Base-by-base conservation (phyloP, 2,113 vertebrate species). In the Lethenteron reissneri region DNA sequence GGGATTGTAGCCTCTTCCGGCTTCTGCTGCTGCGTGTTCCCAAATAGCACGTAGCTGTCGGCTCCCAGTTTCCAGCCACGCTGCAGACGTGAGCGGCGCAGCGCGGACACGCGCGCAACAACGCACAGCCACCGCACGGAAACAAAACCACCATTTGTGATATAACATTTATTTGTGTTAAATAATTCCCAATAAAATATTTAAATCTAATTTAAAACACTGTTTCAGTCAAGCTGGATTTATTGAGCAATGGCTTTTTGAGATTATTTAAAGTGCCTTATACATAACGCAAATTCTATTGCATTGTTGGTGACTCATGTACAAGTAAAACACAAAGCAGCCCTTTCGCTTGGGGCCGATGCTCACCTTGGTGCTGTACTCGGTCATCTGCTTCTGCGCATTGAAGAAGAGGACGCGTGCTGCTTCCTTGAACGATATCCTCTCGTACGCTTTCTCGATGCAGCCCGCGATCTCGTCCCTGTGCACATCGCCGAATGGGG, bases 391-490 rank as follows among this genome's bases (percentile, higher is more conserved):
- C 77, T 89, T 90, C 9, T 87, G 82, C 9, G 86, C 83, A 71
- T 77, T 85, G 80, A 94, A 94, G 83, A 94, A 92, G 56, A 94
- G 85, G 73, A 89, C 86, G 11, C 89, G 80, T 1, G 87, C 86
- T 58, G 89, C 89, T 74, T 94, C 89, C 1, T 76, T 82, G 75
- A 90, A 88, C 73, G 89, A 85, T 76, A 94, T 88, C 79, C 90
- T 87, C 74, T 91, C 88, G 15, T 91, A 94, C 3, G 89, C 90
- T 73, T 92, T 92, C 78, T 94, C 89, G 25, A 94, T 89, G 79
- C 89, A 94, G 3, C 88, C 86, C 7, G 88, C 89, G 25, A 94
- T 94, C 74, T 94, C 89, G 72, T 90, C 90, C 71, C 90, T 92
- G 78, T 15, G 5, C 64, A 3, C 64, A 68, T 41, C 5, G 41